Base-by-base conservation (phyloP, 2,113 vertebrate genomes). In the Salvelinus alpinus region DNA sequence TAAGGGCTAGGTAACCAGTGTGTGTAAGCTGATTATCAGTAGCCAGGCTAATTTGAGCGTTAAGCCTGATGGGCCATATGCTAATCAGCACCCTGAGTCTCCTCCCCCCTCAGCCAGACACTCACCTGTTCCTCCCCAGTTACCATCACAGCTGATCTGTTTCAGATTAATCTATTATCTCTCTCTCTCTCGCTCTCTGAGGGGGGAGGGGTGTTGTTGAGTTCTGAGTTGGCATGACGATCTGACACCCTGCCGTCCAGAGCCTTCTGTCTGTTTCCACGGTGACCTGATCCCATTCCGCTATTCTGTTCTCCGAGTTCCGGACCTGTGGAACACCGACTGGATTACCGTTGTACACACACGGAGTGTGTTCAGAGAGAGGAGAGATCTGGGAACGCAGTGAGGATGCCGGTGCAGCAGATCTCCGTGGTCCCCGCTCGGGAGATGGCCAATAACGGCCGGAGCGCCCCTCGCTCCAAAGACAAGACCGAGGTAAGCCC, bases 321-420 rank as follows among this genome's bases (percentile, higher is more conserved):
- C 74, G 76, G 88, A 78, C 80, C 77, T 24, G 60, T 71, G 3
- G 5, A 71, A 67, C 65, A 47, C 25, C 24, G 13, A 0, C 65
- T 57, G 71, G 76, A 29, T 69, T 71, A 2, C 34, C 7, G 18
- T 47, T 71, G 80, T 59, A 68, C 1, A 16, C 48, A 51, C 3
- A 51, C 14, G 2, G 13, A 51, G 3, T 51, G 59, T 25, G 69
- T 80, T 77, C 75, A 75, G 57, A 59, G 75, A 65, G 78, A 48
- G 72, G 74, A 82, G 54, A 4, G 20, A 20, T 34, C 71, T 70
- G 77, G 77, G 67, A 84, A 73, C 8, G 80, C 86, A 81, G 80
- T 94, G 2, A 93, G 75, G 82, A 98, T 99, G 97, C 96, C 96
- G 77, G 88, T 96, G 82, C 96, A 96, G 76, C 95, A 96, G 93